Evolutionary conservation across 2,888 invertebrate species (phyloP).

Genomic region (Polia nebulosa): DNA sequence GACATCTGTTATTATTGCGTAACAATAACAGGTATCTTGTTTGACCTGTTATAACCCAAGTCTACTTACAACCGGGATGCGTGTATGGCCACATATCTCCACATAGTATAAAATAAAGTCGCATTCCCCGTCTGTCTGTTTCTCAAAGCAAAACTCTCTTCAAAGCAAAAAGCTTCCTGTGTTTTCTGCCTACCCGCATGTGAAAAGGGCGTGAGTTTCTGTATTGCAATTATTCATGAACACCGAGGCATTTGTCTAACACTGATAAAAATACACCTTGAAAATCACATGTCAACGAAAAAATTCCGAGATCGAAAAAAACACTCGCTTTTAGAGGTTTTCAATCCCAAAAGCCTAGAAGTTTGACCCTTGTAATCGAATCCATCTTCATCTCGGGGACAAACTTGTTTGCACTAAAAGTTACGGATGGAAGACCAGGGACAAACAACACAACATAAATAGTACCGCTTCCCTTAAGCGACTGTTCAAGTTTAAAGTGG

Average conservation of each 20-base stretch:
- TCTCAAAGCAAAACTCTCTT: no score
- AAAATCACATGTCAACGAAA: not conserved
- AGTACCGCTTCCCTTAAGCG: constrained; percentile 11
- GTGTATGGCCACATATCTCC: no score
- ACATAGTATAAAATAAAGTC: no score
- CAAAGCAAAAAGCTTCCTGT: not conserved
- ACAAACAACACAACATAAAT: constrained; percentile 41
- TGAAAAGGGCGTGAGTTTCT: not conserved
- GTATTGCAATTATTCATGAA: not conserved
- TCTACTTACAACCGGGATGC: no score
- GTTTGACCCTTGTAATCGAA: constrained; percentile 42
- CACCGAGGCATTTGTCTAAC: not conserved
- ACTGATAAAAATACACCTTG: not conserved
- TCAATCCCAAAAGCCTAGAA: constrained; percentile 5
- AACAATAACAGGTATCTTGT: no score
- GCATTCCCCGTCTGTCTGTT: no score
- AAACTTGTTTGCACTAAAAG: constrained; percentile 40
- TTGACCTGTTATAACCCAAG: no score
- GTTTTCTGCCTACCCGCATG: not conserved
- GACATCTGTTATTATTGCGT: no score
- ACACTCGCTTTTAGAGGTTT: not conserved
- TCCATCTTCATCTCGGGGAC: constrained; percentile 25
- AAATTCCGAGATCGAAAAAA: not conserved
- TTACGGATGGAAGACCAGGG: constrained; percentile 30
- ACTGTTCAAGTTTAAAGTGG: constrained; percentile 15